Evolutionary conservation across 1,140 invertebrate species (phyloP).

Genomic region (Calephelis virginiensis): DNA sequence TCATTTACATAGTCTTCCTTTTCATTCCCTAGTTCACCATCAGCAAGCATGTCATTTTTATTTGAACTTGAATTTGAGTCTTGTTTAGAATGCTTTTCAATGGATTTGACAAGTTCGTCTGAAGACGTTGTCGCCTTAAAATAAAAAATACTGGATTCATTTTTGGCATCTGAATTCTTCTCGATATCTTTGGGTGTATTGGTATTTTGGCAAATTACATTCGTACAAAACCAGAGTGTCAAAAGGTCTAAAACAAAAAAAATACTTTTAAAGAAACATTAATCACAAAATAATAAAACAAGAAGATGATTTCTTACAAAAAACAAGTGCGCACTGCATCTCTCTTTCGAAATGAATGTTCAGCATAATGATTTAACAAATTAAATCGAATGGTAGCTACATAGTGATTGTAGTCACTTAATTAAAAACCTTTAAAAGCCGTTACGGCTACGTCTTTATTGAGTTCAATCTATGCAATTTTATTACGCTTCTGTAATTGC

Average conservation of each 20-base stretch:
- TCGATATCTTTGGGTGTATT: background rate
- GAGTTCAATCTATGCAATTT: constrained; percentile 3
- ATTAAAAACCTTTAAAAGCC: constrained; percentile 16
- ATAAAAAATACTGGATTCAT: background rate
- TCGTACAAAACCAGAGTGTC: background rate
- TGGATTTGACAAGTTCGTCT: background rate
- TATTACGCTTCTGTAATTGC: constrained; percentile 5
- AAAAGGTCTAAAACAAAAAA: background rate
- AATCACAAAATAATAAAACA: background rate
- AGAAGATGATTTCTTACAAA: background rate
- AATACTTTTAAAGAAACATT: background rate
- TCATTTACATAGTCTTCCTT: background rate
- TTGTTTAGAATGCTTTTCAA: background rate
- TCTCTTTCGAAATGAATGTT: background rate
- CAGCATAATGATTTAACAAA: background rate
- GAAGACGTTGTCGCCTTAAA: background rate
- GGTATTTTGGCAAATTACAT: background rate
- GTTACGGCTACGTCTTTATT: constrained; percentile 1
- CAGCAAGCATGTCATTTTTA: background rate
- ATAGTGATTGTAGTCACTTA: constrained; percentile 2
- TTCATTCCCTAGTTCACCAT: background rate
- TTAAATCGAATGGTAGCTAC: background rate
- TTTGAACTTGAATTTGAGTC: background rate
- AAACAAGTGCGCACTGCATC: background rate
- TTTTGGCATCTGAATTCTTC: background rate